Conservation (phyloP, 2,888 invertebrate genomes). For the Luperina testacea region DNA sequence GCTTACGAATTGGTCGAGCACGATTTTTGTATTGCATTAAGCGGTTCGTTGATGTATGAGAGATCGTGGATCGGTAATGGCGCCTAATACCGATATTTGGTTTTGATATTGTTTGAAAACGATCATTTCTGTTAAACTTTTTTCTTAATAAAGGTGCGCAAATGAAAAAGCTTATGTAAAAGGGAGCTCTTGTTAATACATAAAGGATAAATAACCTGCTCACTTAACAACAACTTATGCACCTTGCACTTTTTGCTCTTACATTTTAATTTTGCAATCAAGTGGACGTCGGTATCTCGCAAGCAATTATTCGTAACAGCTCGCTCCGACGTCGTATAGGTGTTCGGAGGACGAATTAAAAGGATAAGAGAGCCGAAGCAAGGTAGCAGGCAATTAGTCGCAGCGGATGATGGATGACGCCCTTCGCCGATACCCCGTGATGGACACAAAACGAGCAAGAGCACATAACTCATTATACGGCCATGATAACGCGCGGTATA, state of each 20-base stretch:
- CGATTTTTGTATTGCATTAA: slow-evolving; percentile 80
- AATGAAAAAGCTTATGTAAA: slow-evolving; percentile 31
- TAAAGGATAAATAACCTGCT: slow-evolving; percentile 69
- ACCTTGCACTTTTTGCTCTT: slow-evolving; percentile 75
- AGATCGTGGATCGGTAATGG: slow-evolving; percentile 54
- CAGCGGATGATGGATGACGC: slow-evolving; percentile 87
- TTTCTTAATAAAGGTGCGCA: neutral
- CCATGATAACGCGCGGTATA: slow-evolving; percentile 86
- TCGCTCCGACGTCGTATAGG: slow-evolving; percentile 78
- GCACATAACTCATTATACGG: slow-evolving; percentile 88
- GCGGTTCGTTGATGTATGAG: slow-evolving; percentile 71
- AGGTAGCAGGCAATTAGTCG: slow-evolving; percentile 90
- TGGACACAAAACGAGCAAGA: slow-evolving; percentile 86
- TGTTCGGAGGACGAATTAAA: slow-evolving; percentile 87
- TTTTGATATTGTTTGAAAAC: slow-evolving; percentile 35
- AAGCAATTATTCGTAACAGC: slow-evolving; percentile 84
- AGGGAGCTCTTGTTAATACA: slow-evolving; percentile 49
- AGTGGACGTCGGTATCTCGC: slow-evolving; percentile 74
- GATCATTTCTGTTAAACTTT: slow-evolving; percentile 17
- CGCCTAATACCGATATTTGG: slow-evolving; percentile 44
- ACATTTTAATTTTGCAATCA: slow-evolving; percentile 81
- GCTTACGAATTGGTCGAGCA: slow-evolving; percentile 77
- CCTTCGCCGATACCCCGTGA: slow-evolving; percentile 80
- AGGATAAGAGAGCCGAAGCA: slow-evolving; percentile 86
- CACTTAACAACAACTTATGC: slow-evolving; percentile 74